Conservation (phyloP, 2,113 vertebrate species). For the Sorex araneus region DNA sequence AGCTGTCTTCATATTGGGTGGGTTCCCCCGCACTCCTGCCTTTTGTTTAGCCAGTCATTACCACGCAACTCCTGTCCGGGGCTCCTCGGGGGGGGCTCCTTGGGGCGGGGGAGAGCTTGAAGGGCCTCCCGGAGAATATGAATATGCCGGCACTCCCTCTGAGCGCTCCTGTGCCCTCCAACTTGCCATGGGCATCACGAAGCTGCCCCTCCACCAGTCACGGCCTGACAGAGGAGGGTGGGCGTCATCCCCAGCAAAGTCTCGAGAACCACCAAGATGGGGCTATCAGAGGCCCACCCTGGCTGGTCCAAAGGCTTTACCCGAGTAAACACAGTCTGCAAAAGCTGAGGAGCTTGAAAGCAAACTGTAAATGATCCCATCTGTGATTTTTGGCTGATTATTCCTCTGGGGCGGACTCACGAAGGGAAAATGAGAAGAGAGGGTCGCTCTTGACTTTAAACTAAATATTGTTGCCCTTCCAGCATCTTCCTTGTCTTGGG, state of each 20-base stretch:
- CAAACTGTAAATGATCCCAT: conserved; percentile 86
- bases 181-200: conserved; percentile 19
- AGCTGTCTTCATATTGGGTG: conserved; percentile 67
- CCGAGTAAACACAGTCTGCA: conserved; percentile 87
- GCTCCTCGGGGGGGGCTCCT: conserved; percentile 21
- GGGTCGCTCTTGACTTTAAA: conserved; percentile 73
- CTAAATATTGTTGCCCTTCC: conserved; percentile 81
- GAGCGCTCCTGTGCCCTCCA: neutral
- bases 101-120: conserved; percentile 46
- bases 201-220: conserved; percentile 32
- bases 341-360: conserved; percentile 85
- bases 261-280: conserved; percentile 54
- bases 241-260: conserved; percentile 76
- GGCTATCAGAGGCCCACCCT: conserved; percentile 69
- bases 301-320: conserved; percentile 77
- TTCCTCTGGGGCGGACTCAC: conserved; percentile 78
- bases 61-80: conserved; percentile 1
- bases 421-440: conserved; percentile 77
- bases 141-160: neutral
- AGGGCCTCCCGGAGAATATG: conserved; percentile 55
- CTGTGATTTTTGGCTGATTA: conserved; percentile 84
- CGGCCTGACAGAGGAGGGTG: conserved; percentile 60
- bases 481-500: conserved; percentile 70
- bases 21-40: conserved; percentile 76
- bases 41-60: conserved; percentile 71